Conservation (phyloP, 2,113 vertebrate genomes). For the Chlamydotis undulata region DNA sequence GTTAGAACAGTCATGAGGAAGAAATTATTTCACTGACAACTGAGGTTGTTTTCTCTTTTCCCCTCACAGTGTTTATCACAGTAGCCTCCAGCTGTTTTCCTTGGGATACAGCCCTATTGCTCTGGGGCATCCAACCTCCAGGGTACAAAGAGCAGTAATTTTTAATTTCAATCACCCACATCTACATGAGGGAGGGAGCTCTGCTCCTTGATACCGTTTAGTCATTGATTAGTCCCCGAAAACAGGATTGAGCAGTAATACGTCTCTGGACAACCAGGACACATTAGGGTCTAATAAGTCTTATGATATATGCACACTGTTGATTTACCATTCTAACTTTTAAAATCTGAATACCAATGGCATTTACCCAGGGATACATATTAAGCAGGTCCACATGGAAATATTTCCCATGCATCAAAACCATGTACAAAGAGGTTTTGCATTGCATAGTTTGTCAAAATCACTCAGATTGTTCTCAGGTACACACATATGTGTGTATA, state of each 20-base stretch:
- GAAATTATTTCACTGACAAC: neutral
- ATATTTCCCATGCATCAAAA: neutral
- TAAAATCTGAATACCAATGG: neutral
- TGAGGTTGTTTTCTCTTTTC: neutral
- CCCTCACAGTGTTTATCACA: neutral
- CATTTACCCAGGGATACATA: neutral
- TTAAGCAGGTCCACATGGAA: slow-evolving; percentile 37
- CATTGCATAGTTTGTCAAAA: neutral
- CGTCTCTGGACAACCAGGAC: neutral
- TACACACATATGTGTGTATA: neutral
- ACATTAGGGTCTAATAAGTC: slow-evolving; percentile 24
- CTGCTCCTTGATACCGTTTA: slow-evolving; percentile 1
- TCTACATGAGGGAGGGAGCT: slow-evolving; percentile 1
- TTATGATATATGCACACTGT: slow-evolving; percentile 10
- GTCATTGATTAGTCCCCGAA: neutral
- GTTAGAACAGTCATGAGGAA: neutral
- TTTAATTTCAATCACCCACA: slow-evolving; percentile 21
- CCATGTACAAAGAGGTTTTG: neutral
- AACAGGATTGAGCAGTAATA: neutral
- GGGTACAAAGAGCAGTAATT: neutral
- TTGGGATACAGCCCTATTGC: neutral
- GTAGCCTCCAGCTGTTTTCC: slow-evolving; percentile 30
- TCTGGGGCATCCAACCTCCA: neutral
- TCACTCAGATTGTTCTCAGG: neutral
- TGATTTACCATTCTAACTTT: slow-evolving; percentile 27